Base-by-base conservation (phyloP, 2,113 vertebrate species). In the Corapipo altera region DNA sequence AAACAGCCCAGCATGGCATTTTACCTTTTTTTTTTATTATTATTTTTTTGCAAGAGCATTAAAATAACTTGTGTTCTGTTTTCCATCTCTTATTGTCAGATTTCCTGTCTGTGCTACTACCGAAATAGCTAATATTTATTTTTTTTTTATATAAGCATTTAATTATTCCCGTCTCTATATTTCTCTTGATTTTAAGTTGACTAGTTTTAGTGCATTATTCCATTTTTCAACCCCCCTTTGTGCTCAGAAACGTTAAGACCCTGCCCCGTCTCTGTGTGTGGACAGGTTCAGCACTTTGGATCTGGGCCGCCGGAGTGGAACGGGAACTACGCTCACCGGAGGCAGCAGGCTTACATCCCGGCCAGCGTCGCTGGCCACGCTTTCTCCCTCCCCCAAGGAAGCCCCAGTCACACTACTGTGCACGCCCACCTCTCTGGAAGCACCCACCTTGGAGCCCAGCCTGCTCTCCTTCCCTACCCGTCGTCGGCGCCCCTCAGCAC, bases 241-340 rank as follows among this genome's bases (percentile, higher is more conserved):
- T 22, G 8, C 33, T 43, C 4, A 2, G 49, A 4, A 14, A 27
- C 3, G 2, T 52, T 95, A 79, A 97, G n/a, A 28, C 22, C 37
- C 15, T 44, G 61, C 54, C 59, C 1, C 1, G 0, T 96, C 81
- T 97, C 28, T 95, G 2, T 96, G 54, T 90, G 62, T 75, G 88
- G 24, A 57, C 97, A 99, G 99, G 98, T 99, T 93, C 99, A 99
- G 93, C 99, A 98, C 97, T 99, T 98, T 51, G 96, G 98, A 91
- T 98, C 99, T 77, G 98, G 98, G 95, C 99, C 97, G 94, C 99
- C 99, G 95, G 99, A 99, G 93, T 99, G 99, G 99, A 99, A 99
- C 28, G 98, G 99, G 76, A 99, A 99, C 97, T 99, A 98, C 3
- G 95, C 98, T 77, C 99, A 98, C 74, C 98, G 99, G 86, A 98